phyloP scores from a whole-genome alignment of 1,140 invertebrate species.

The Orchestia grillus region DNA sequence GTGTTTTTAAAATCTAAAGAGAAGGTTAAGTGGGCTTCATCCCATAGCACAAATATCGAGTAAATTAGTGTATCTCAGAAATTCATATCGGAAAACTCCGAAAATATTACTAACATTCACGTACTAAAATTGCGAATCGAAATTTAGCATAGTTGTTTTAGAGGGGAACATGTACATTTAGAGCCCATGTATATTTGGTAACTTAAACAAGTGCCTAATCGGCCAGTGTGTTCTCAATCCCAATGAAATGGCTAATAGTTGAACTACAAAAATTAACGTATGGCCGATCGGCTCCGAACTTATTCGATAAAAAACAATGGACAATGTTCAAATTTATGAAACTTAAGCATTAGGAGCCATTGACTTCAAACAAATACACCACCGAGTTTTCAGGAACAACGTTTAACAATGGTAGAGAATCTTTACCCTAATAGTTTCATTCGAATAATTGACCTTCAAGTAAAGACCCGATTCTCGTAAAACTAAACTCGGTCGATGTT shows the following conservation, averaged over 20 bases:
- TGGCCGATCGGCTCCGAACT: background rate
- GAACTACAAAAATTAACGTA: background rate
- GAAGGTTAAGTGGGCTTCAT: no score
- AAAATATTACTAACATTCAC: no score
- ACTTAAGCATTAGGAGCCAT: background rate
- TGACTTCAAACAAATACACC: no score
- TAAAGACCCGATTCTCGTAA: background rate
- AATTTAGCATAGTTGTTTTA: no score
- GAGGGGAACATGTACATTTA: no score
- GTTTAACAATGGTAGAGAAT: background rate
- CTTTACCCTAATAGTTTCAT: background rate
- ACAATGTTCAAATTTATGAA: background rate
- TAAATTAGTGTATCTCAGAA: no score
- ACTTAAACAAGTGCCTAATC: background rate
- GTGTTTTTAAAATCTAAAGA: no score
- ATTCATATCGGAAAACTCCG: no score
- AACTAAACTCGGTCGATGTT: background rate
- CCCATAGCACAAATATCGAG: no score
- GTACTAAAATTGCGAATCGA: no score
- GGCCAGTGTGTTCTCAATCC: background rate
- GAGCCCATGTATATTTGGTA: no score
- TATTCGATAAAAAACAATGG: background rate
- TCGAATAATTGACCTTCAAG: background rate
- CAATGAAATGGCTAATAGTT: background rate
- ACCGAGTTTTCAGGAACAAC: background rate